Percentiles rank a stretch among this genome's conserved stretches.
These are phyloP conservation scores for Sitobion miscanthi DNA, from an alignment of 1,140 invertebrate species.

Conservation along the genomic window DNA sequence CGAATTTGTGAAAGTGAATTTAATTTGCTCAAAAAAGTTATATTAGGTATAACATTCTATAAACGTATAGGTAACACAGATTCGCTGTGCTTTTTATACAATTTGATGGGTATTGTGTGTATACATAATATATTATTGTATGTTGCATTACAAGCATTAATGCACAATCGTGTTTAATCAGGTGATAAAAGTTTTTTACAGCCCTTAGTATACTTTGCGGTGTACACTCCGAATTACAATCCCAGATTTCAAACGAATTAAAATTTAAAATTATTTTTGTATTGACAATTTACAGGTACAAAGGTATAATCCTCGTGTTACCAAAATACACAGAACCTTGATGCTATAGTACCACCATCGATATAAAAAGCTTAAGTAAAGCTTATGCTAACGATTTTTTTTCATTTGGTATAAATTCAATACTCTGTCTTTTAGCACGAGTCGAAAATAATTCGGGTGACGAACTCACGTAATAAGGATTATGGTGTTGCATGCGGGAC, in stretches of 20 bases:
- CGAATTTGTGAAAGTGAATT: background rate
- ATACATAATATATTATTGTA: background rate
- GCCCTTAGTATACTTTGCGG: background rate
- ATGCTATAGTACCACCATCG: background rate
- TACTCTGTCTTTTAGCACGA: background rate
- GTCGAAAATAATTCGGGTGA: constrained; percentile 30
- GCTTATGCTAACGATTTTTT: constrained; percentile 20
- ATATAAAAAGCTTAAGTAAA: constrained; percentile 9
- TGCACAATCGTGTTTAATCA: background rate
- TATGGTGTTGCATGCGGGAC: background rate
- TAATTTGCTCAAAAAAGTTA: background rate
- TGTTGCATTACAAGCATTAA: background rate
- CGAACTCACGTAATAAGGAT: constrained; percentile 32
- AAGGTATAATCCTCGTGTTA: background rate
- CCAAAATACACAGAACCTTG: background rate
- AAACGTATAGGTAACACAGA: background rate
- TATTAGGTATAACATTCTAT: background rate
- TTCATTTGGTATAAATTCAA: constrained; percentile 16
- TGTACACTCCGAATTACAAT: background rate
- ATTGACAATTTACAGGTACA: background rate
- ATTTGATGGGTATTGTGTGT: background rate
- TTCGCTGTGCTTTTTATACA: background rate
- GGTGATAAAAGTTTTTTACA: background rate
- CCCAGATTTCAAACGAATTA: background rate
- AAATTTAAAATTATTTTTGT: constrained; percentile 24